A percentile compares a stretch with the other conserved stretches of the same genome.
phyloP scores from a whole-genome alignment of 2,888 invertebrate species.

The Lampropteryx suffumata region DNA sequence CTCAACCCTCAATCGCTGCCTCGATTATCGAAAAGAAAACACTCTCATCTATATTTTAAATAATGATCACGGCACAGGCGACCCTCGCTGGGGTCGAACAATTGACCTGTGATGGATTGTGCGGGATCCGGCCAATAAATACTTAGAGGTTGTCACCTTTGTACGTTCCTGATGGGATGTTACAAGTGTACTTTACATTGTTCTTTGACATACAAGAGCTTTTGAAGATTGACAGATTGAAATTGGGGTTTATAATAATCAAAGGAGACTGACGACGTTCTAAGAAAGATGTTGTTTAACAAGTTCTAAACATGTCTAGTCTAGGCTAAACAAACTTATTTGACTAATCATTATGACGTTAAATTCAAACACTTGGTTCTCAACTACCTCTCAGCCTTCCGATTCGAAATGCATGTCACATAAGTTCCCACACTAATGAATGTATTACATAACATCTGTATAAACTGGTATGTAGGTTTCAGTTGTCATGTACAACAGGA shows the following conservation, averaged over 20 bases:
- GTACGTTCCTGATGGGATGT: constrained; percentile 22
- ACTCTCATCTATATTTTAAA: constrained; percentile 82
- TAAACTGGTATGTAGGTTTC: constrained; percentile 5
- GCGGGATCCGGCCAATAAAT: constrained; percentile 66
- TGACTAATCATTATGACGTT: not conserved
- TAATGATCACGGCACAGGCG: constrained; percentile 71
- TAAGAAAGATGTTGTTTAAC: not conserved
- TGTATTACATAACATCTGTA: not conserved
- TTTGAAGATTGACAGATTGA: constrained; percentile 8
- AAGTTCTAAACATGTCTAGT: too few relatives aligned
- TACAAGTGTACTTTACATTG: constrained; percentile 23
- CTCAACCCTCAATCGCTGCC: constrained; percentile 74
- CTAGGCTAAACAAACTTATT: not conserved
- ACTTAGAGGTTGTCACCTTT: constrained; percentile 61
- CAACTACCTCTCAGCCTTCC: not conserved
- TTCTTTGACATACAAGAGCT: constrained; percentile 26
- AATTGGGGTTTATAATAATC: constrained; percentile 1
- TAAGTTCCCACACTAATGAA: not conserved
- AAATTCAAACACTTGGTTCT: not conserved
- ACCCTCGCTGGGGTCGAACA: constrained; percentile 51
- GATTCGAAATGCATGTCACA: constrained; percentile 1
- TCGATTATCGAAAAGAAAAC: constrained; percentile 83
- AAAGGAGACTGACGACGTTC: not conserved
- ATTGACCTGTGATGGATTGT: constrained; percentile 74
- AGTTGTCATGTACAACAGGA: constrained; percentile 17